Conservation (phyloP, 2,113 vertebrate genomes). For the Hemichromis elongatus region DNA sequence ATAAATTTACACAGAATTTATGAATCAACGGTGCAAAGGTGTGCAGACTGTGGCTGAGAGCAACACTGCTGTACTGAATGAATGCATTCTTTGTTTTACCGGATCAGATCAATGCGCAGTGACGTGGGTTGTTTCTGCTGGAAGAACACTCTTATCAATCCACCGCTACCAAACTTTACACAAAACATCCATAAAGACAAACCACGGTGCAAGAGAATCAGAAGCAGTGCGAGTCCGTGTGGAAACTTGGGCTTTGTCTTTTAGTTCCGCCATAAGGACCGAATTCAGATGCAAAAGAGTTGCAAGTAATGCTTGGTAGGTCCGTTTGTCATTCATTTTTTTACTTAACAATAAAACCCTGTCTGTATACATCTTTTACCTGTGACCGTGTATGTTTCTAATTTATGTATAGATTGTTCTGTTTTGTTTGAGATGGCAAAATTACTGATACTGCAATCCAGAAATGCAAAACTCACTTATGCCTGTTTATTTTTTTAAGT, state of each 20-base stretch:
- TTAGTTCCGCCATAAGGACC: neutral
- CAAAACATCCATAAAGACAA: neutral
- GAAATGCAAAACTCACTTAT: neutral
- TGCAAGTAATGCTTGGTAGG: neutral
- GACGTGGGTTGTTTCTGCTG: neutral
- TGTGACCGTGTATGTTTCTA: neutral
- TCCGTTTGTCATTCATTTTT: neutral
- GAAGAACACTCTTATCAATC: neutral
- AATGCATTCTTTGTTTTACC: neutral
- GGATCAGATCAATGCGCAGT: neutral
- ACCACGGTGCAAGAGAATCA: neutral
- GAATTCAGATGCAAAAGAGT: neutral
- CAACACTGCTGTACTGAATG: fast-evolving
- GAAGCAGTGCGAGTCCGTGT: neutral
- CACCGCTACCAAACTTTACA: neutral
- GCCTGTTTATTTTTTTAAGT: neutral
- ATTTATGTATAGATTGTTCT: neutral
- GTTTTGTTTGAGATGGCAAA: neutral
- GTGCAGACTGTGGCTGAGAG: neutral
- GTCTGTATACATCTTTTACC: neutral
- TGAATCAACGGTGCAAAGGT: neutral
- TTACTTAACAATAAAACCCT: neutral
- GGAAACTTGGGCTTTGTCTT: neutral
- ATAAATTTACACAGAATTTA: neutral
- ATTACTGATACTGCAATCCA: neutral